These are phyloP conservation scores for Fregata magnificens DNA, from an alignment of 2,113 vertebrate species.

Conservation along the genomic window DNA sequence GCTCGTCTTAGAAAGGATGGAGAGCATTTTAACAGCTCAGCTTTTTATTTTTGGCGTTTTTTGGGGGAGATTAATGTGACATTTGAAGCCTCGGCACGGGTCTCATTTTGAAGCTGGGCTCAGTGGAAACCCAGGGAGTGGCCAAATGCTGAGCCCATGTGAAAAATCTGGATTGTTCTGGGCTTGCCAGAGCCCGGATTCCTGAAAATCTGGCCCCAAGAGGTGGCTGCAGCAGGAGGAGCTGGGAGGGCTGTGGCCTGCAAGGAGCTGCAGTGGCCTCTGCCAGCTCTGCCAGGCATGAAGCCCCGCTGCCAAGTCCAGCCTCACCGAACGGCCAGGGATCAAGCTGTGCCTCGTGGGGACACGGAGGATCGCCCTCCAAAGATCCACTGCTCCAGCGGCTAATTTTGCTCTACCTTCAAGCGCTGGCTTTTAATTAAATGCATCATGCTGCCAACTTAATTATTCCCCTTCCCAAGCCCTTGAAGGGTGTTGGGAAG, in stretches of 20 bases:
- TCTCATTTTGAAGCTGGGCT: background rate
- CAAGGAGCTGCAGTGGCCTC: background rate
- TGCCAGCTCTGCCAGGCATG: background rate
- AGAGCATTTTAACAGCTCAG: background rate
- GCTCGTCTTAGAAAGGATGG: background rate
- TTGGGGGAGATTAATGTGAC: background rate
- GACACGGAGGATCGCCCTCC: background rate
- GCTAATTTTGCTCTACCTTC: background rate
- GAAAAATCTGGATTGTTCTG: background rate
- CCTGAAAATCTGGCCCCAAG: background rate
- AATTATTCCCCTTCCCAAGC: background rate
- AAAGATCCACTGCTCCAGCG: background rate
- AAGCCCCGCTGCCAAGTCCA: background rate
- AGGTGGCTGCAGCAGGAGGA: background rate
- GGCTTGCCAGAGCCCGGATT: background rate
- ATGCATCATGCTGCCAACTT: background rate
- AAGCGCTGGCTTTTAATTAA: background rate
- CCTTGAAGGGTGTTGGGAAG: background rate
- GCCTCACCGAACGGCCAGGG: background rate
- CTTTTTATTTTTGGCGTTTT: background rate
- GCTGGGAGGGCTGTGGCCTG: background rate
- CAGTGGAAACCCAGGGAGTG: background rate
- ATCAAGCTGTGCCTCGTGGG: background rate
- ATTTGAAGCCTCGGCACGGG: rapidly evolving
- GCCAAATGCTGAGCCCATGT: background rate